Evolutionary conservation across 1,140 invertebrate species (phyloP).

Genomic region (Bombus huntii): DNA sequence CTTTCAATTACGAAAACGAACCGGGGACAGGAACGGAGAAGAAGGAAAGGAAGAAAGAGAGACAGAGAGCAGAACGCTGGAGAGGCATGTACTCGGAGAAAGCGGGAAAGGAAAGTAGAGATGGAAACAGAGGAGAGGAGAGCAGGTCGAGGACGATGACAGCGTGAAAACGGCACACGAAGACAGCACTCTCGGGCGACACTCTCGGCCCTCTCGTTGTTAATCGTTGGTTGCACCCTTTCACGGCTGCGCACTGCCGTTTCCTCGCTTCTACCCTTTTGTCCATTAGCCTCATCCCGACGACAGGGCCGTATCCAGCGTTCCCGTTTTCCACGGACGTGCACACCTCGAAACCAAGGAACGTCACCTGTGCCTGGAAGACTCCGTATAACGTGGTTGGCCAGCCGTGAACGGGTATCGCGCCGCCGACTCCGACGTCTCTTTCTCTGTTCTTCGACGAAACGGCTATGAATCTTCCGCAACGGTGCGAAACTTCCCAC

Average conservation of each 20-base stretch:
- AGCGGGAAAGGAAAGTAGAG: neutral
- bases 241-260: slow-evolving; percentile 68
- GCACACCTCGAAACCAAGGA: slow-evolving; percentile 21
- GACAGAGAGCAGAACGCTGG: neutral
- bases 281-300: slow-evolving; percentile 77
- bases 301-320: slow-evolving; percentile 33
- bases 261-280: slow-evolving; percentile 74
- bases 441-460: slow-evolving; percentile 24
- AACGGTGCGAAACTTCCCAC: slow-evolving; percentile 9
- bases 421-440: slow-evolving; percentile 2
- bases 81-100: neutral
- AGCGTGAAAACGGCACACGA: slow-evolving; percentile 69
- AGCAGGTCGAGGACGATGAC: slow-evolving; percentile 65
- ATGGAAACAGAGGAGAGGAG: slow-evolving; percentile 15
- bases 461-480: slow-evolving; percentile 22
- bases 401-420: slow-evolving; percentile 68
- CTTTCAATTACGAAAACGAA: slow-evolving; percentile 67
- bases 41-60: neutral
- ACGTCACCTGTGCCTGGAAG: slow-evolving; percentile 63
- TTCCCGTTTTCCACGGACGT: slow-evolving; percentile 6
- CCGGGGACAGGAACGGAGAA: neutral
- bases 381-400: slow-evolving; percentile 70
- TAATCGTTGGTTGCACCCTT: slow-evolving; percentile 80
- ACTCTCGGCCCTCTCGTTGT: slow-evolving; percentile 74
- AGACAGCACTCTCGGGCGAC: slow-evolving; percentile 74